These are phyloP conservation scores for Halcyon badia DNA, from an alignment of 2,797 vertebrate species.

Conservation along the genomic window DNA sequence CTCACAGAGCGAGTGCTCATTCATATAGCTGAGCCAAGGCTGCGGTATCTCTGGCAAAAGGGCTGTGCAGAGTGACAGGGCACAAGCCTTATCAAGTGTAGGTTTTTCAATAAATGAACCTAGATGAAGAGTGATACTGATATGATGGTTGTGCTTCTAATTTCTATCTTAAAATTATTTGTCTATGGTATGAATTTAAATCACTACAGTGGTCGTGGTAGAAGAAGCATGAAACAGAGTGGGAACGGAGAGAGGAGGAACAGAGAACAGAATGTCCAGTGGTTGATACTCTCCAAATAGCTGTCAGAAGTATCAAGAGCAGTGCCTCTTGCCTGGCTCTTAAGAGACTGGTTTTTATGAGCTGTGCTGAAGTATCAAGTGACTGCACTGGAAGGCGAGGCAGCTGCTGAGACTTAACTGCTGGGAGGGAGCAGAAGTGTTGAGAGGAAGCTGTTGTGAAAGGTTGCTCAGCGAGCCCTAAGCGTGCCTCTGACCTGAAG, in stretches of 20 bases:
- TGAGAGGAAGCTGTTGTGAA: not conserved
- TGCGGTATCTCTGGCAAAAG: not conserved
- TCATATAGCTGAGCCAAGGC: not conserved
- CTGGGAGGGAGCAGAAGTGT: not conserved
- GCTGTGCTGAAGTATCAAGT: not conserved
- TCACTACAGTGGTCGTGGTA: not conserved
- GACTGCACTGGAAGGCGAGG: not conserved
- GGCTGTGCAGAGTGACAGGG: not conserved
- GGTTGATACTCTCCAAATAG: not conserved
- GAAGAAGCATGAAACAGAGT: not conserved
- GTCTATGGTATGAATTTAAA: not conserved
- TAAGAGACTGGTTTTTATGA: not conserved
- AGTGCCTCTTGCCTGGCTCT: not conserved
- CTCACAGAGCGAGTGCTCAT: not conserved
- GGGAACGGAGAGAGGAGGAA: not conserved
- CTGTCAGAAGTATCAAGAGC: not conserved
- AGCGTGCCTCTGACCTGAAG: not conserved
- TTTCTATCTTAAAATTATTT: not conserved
- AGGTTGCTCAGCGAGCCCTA: not conserved
- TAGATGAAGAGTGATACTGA: not conserved
- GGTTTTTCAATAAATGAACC: not conserved
- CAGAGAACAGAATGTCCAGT: not conserved
- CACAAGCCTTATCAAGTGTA: not conserved
- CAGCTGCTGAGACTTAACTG: not conserved
- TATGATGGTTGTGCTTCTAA: not conserved